phyloP scores from a whole-genome alignment of 2,888 invertebrate species.

The Sphinx pinastri region DNA sequence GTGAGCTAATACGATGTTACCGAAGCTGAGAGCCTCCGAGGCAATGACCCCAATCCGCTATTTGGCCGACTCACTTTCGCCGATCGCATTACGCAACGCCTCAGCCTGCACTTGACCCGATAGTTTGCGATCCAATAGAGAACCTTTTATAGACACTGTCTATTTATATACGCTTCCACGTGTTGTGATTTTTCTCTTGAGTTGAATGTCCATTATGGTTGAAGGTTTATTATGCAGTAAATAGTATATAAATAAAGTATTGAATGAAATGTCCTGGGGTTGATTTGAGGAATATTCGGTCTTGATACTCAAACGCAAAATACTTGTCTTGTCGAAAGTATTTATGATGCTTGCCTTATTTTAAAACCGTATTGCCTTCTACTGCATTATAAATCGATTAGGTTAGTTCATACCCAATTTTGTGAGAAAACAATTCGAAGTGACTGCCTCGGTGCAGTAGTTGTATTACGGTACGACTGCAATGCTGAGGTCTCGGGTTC shows the following conservation, averaged over 20 bases:
- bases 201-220: background rate
- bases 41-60: slow-evolving; percentile 80
- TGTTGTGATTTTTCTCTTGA: slow-evolving; percentile 4
- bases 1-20: slow-evolving; percentile 8
- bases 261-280: no score
- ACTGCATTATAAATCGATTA: no score
- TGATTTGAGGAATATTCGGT: no score
- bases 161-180: slow-evolving; percentile 7
- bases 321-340: no score
- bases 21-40: slow-evolving; percentile 56
- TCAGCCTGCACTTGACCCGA: slow-evolving; percentile 81
- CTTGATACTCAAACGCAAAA: no score
- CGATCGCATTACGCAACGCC: slow-evolving; percentile 72
- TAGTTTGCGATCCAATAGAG: slow-evolving; percentile 46
- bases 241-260: background rate
- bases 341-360: no score
- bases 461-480: no score
- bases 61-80: slow-evolving; percentile 78
- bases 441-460: no score
- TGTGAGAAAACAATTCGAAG: no score
- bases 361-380: no score
- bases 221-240: background rate
- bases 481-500: no score
- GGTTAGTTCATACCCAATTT: no score
- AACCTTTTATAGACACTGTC: slow-evolving; percentile 34